Percentiles rank a stretch among this genome's conserved stretches.
These are phyloP conservation scores for Merluccius polli DNA, from an alignment of 2,797 vertebrate genomes.

Conservation along the genomic window DNA sequence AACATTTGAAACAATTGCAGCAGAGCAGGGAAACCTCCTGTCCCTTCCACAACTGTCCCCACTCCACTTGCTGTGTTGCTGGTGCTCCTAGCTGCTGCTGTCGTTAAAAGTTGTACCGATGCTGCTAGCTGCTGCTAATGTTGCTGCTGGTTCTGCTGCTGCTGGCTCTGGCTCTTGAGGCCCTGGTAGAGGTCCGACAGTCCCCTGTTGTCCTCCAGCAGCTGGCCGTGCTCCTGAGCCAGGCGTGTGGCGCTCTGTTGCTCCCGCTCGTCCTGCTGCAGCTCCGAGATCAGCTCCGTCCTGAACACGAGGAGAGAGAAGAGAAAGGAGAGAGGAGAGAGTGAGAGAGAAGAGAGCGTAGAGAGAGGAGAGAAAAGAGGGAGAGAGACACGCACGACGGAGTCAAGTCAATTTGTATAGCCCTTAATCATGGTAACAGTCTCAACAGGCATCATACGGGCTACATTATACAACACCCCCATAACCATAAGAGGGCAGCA, in stretches of 20 bases:
- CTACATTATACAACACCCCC: neutral
- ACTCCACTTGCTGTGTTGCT: constrained; percentile 39
- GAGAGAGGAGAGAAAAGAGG: no score
- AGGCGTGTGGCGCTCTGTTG: constrained; percentile 91
- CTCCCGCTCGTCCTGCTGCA: constrained; percentile 96
- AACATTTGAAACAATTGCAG: no score
- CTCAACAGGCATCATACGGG: neutral
- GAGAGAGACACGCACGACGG: no score
- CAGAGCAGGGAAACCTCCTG: neutral
- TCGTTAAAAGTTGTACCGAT: neutral
- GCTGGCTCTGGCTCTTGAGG: constrained; percentile 89
- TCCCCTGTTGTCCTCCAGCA: constrained; percentile 93
- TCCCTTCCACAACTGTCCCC: neutral
- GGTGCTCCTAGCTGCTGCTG: neutral
- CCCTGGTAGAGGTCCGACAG: constrained; percentile 86
- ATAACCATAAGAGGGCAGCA: neutral
- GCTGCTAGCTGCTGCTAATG: constrained; percentile 47
- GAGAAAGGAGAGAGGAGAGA: no score
- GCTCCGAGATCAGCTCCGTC: constrained; percentile 87
- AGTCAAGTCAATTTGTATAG: neutral
- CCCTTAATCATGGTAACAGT: neutral
- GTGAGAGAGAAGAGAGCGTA: no score
- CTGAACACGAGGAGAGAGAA: constrained; percentile 50
- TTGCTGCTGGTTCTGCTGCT: constrained; percentile 58
- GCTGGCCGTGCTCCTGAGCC: constrained; percentile 94